Base-by-base conservation (phyloP, 2,113 vertebrate genomes). In the Corydoras sp. region DNA sequence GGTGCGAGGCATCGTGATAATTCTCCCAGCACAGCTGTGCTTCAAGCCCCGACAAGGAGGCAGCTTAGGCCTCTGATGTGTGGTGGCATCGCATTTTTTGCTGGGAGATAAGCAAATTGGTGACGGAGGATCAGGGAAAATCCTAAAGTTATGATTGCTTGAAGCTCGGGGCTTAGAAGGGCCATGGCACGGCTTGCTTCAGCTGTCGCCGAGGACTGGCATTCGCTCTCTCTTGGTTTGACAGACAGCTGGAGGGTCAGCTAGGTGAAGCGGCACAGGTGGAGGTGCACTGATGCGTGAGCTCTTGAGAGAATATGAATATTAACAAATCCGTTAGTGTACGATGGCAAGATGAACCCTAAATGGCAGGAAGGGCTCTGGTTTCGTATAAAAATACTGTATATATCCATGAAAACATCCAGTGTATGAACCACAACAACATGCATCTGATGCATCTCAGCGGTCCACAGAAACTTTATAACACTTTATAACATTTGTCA, bases 81-180 rank as follows among this genome's bases (percentile, higher is more conserved):
- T 43, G 35, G 35, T 43, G 35, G 35, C 35, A 43, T 43, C 35
- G 2, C 35, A 43, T 43, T 43, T 43, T 43, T 43, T 43, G 35
- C 4, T 43, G 2, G 35, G 35, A 43, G 35, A 43, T 43, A 8
- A 8, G 35, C 35, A 50, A 60, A 31, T 35, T 54, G 58, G 48
- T 15, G 60, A 67, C 11, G 68, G 61, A 5, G 55, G 77, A 85
- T 85, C 82, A 84, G 63, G 77, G 85, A 81, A 86, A 81, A 75
- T 60, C 68, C 81, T 75, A 75, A 80, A 83, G 80, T 87, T 87
- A 86, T 88, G 83, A 83, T 86, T 84, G 82, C 80, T 81, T 77
- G 48, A 64, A 80, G 74, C 75, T 68, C 79, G 61, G 68, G 73
- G 79, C 79, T 69, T 82, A 78, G 67, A 82, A 83, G 76, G 76